Conservation (phyloP, 2,113 vertebrate genomes). For the Etheostoma spectabile region DNA sequence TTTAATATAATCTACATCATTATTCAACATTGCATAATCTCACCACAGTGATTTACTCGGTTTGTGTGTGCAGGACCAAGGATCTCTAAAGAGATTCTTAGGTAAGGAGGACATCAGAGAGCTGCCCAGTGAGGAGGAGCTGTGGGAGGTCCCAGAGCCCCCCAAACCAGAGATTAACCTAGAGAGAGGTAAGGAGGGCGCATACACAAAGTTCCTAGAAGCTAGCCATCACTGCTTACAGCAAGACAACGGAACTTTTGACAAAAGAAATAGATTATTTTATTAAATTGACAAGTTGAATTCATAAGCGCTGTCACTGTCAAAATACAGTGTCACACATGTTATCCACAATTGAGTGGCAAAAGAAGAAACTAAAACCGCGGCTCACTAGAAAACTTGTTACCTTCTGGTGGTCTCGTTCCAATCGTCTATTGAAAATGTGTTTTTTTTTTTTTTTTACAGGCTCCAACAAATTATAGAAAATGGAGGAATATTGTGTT, state of each 20-base stretch:
- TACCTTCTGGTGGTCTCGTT: background rate
- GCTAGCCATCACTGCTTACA: background rate
- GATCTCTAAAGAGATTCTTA: conserved; percentile 72
- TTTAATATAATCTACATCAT: background rate
- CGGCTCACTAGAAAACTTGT: background rate
- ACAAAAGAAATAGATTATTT: background rate
- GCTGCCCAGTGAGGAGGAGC: conserved; percentile 76
- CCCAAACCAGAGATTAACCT: conserved; percentile 48
- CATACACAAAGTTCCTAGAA: no score
- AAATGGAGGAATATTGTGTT: background rate
- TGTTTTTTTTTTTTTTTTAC: background rate
- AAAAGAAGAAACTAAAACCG: background rate
- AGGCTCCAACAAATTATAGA: background rate
- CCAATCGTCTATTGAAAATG: background rate
- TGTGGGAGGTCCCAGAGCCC: conserved; percentile 83
- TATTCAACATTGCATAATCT: background rate
- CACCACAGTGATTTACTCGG: background rate
- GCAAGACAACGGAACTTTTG: background rate
- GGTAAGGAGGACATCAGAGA: conserved; percentile 74
- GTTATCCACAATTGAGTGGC: no score
- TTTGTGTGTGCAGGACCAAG: conserved; percentile 64
- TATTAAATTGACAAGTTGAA: background rate
- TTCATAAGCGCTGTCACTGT: no score
- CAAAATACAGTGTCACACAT: no score
- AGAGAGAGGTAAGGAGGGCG: conserved; percentile 57